phyloP scores from a whole-genome alignment of 1,140 invertebrate species.

The Danaus plexippus region DNA sequence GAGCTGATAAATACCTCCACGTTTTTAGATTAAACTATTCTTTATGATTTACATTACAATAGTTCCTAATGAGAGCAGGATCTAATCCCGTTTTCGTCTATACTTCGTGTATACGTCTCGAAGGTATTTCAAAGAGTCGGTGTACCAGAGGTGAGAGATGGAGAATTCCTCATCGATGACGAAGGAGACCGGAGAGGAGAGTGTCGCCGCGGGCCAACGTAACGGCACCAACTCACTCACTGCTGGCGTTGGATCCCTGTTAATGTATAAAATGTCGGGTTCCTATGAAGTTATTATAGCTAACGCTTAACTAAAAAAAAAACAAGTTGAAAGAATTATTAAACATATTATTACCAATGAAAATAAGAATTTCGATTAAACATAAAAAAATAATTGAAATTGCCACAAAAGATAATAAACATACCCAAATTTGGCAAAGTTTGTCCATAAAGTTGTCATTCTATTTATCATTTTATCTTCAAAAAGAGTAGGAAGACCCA shows the following conservation, averaged over 20 bases:
- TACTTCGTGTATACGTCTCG: conserved; percentile 45
- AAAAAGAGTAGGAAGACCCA: conserved; percentile 28
- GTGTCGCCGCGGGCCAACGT: conserved; percentile 35
- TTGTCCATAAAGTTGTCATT: conserved; percentile 56
- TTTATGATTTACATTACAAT: too few species aligned
- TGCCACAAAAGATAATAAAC: conserved; percentile 2
- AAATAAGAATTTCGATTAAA: not conserved
- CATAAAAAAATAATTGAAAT: not conserved
- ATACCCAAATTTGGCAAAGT: conserved; percentile 61
- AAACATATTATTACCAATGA: not conserved
- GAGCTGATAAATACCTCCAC: too few species aligned
- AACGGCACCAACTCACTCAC: conserved; percentile 28
- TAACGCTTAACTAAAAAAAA: too few species aligned
- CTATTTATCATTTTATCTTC: conserved; percentile 45
- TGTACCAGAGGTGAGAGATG: conserved; percentile 35
- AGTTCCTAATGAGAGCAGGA: too few species aligned
- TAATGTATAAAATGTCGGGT: too few species aligned
- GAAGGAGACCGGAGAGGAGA: conserved; percentile 23
- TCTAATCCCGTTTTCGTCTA: conserved; percentile 32
- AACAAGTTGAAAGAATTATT: too few species aligned
- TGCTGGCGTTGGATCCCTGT: conserved; percentile 46
- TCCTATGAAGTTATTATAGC: too few species aligned
- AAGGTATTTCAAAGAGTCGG: conserved; percentile 33
- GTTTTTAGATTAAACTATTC: too few species aligned
- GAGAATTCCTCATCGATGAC: conserved; percentile 36